These are phyloP conservation scores for Donacobius atricapilla DNA, from an alignment of 2,113 vertebrate genomes.

Conservation along the genomic window DNA sequence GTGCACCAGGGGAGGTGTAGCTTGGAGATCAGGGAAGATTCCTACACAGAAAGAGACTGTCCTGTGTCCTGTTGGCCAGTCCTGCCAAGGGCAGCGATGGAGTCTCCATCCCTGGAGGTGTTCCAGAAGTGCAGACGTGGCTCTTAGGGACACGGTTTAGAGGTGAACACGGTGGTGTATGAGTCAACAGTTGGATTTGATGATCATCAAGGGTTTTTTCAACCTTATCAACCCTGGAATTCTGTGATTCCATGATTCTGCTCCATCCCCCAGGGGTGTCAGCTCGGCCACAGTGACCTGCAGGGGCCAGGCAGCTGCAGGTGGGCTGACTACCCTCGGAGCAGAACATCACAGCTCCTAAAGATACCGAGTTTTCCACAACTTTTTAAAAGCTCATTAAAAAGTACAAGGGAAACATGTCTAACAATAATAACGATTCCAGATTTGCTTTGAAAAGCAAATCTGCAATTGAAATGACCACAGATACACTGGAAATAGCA, in stretches of 20 bases:
- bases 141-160: neutral
- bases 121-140: neutral
- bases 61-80: too few relatives aligned
- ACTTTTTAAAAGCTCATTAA: neutral
- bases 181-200: neutral
- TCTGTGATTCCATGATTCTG: too few relatives aligned
- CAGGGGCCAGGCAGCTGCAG: neutral
- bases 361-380: rapidly evolving
- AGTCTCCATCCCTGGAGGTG: neutral
- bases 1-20: neutral
- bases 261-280: neutral
- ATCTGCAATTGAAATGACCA: neutral
- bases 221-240: neutral
- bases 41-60: neutral
- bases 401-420: neutral
- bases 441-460: neutral
- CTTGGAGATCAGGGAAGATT: neutral
- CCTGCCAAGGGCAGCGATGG: neutral
- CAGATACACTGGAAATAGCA: rapidly evolving
- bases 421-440: neutral
- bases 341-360: neutral
- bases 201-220: neutral
- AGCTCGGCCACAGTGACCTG: neutral
- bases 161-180: neutral
- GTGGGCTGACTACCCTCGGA: rapidly evolving